Conservation (phyloP, 2,113 vertebrate genomes). For the Bubo bubo region DNA sequence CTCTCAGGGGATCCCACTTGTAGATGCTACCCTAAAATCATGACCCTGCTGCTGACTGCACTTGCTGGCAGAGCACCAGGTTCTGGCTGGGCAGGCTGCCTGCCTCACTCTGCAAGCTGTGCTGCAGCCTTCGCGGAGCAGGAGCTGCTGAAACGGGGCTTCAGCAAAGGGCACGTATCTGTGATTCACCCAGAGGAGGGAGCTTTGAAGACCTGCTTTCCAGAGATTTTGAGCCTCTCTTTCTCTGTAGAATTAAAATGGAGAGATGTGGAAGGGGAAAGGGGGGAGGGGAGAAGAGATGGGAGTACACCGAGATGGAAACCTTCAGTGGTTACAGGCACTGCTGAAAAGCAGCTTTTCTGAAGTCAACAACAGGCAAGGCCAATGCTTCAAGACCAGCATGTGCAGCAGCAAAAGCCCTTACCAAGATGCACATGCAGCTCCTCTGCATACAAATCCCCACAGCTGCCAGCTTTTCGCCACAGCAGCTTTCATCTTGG, state of each 20-base stretch:
- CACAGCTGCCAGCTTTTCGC: not conserved
- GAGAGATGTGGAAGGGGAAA: not conserved
- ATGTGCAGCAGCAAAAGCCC: not conserved
- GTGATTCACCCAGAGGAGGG: not conserved
- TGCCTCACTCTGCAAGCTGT: rapidly evolving
- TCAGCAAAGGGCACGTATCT: not conserved
- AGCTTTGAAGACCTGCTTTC: not conserved
- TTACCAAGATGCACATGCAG: rapidly evolving
- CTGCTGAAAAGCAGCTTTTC: not conserved
- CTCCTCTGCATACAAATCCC: not conserved
- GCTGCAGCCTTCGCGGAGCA: rapidly evolving
- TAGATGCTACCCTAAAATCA: not conserved
- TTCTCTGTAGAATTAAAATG: not conserved
- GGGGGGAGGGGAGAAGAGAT: not conserved
- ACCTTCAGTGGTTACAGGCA: not conserved
- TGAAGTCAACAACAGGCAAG: not conserved
- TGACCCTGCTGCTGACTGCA: not conserved
- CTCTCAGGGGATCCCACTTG: not conserved
- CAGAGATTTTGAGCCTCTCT: not conserved
- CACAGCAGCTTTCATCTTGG: not conserved
- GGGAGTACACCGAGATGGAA: not conserved
- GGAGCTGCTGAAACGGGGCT: rapidly evolving
- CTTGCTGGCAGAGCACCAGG: not conserved
- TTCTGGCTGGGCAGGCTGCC: not conserved
- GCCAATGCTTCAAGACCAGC: not conserved